Percentiles rank a stretch among this genome's conserved stretches.
Conservation (phyloP, 2,888 invertebrate genomes). For the Drosophila neotestacea region DNA sequence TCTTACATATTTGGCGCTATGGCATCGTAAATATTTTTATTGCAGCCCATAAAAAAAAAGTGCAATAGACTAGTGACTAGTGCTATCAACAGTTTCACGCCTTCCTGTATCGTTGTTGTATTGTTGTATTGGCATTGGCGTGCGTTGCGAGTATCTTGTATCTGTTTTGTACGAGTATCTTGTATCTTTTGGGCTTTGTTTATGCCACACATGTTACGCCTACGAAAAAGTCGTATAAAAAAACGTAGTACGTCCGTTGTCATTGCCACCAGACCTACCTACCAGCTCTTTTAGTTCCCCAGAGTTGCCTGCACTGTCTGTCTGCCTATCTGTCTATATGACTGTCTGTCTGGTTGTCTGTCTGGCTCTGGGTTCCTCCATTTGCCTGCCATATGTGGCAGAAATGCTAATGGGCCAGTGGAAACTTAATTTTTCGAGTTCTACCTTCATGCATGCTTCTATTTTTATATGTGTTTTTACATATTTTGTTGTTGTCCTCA, state of each 20-base stretch:
- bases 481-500: slow-evolving; percentile 49
- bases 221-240: slow-evolving; percentile 69
- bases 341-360: slow-evolving; percentile 16
- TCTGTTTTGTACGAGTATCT: slow-evolving; percentile 19
- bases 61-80: slow-evolving; percentile 64
- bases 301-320: slow-evolving; percentile 40
- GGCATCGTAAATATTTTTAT: slow-evolving; percentile 77
- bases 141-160: slow-evolving; percentile 18
- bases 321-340: slow-evolving; percentile 8
- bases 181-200: slow-evolving; percentile 62
- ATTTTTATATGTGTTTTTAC: slow-evolving; percentile 57
- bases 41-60: slow-evolving; percentile 65
- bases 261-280: slow-evolving; percentile 13
- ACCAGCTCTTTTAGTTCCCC: neutral
- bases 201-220: slow-evolving; percentile 80
- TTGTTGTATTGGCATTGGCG: neutral
- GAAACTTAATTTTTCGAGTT: slow-evolving; percentile 50
- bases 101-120: slow-evolving; percentile 50
- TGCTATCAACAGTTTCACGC: slow-evolving; percentile 77
- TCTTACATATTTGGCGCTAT: slow-evolving; percentile 68
- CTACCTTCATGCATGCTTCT: slow-evolving; percentile 53
- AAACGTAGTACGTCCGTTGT: slow-evolving; percentile 51
- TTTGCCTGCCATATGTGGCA: slow-evolving; percentile 75
- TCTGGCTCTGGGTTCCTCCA: slow-evolving; percentile 51
- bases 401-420: slow-evolving; percentile 71